phyloP scores from a whole-genome alignment of 2,797 vertebrate species.

The Amazonetta brasiliensis region DNA sequence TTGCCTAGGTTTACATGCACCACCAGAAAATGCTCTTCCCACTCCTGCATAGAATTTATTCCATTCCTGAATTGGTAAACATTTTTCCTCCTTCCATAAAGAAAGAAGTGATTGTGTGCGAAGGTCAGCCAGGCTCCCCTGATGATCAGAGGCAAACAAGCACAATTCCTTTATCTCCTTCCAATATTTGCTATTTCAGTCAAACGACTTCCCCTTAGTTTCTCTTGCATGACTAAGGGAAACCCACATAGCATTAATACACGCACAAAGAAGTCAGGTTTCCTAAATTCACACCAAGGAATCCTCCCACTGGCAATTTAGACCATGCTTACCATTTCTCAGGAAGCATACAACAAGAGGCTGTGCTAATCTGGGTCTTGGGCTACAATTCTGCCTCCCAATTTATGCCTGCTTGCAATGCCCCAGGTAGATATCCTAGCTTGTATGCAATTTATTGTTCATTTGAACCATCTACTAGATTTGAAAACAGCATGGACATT shows the following conservation, averaged over 20 bases:
- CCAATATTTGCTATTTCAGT: not conserved
- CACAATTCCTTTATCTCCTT: not conserved
- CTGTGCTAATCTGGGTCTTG: not conserved
- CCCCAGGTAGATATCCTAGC: not conserved
- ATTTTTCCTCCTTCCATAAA: not conserved
- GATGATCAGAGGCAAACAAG: not conserved
- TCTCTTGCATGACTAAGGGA: not conserved
- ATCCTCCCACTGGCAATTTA: not conserved
- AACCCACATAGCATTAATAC: not conserved
- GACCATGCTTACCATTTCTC: not conserved
- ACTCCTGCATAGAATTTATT: not conserved
- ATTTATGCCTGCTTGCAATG: fast-evolving
- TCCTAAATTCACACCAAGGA: not conserved
- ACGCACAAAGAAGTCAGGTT: not conserved
- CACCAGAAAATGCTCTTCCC: not conserved
- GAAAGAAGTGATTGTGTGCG: not conserved
- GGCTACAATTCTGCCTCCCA: not conserved
- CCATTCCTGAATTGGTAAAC: not conserved
- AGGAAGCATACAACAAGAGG: not conserved
- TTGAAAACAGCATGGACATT: not conserved
- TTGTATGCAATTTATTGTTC: not conserved
- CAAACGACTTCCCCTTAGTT: not conserved
- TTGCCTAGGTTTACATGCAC: not conserved
- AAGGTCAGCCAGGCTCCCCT: not conserved
- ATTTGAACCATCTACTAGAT: not conserved